Percentiles rank a stretch among this genome's conserved stretches.
These are phyloP conservation scores for Eurystomus gularis DNA, from an alignment of 2,113 vertebrate species.

Conservation along the genomic window DNA sequence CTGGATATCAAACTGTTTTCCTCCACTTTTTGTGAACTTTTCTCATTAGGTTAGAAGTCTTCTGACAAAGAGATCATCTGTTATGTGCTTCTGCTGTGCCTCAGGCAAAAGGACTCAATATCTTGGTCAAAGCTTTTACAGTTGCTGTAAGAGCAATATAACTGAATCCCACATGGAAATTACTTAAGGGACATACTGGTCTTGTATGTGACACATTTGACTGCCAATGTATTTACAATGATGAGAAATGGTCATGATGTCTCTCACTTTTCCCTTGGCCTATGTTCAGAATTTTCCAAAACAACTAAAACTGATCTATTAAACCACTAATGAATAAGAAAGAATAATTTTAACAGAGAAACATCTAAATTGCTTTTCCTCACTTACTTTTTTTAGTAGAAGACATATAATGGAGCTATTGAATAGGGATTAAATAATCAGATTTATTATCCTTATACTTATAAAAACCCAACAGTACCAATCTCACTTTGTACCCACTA, in stretches of 20 bases:
- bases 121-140: neutral
- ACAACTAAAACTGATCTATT: neutral
- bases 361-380: neutral
- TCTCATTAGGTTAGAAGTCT: neutral
- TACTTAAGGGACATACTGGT: neutral
- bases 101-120: neutral
- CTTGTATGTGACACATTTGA: neutral
- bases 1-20: neutral
- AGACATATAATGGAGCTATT: neutral
- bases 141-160: neutral
- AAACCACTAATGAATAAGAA: neutral
- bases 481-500: neutral
- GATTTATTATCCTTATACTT: neutral
- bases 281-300: neutral
- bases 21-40: constrained; percentile 28
- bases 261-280: neutral
- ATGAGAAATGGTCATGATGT: neutral
- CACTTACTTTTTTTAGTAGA: neutral
- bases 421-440: neutral
- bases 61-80: neutral
- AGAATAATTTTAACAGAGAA: neutral
- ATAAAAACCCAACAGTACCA: neutral
- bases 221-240: neutral
- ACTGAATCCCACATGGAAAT: neutral
- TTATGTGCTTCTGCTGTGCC: neutral